Evolutionary conservation across 2,888 invertebrate species (phyloP).

Genomic region (Nymphalis urticae): DNA sequence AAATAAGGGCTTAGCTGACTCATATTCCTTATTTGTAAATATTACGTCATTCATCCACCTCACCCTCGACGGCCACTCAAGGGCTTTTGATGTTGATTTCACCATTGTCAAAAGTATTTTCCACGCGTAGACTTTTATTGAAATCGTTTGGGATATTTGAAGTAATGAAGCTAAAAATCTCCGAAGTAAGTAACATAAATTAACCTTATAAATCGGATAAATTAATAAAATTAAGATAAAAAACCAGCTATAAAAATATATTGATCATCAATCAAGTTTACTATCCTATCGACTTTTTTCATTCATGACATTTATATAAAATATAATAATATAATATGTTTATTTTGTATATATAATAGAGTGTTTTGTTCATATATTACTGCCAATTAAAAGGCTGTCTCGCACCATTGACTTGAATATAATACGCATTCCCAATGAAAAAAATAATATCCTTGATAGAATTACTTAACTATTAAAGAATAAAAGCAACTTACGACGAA

Average conservation of each 20-base stretch:
- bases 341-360: slow-evolving; percentile 46
- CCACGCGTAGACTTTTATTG: slow-evolving; percentile 8
- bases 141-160: background rate
- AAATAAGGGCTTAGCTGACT: background rate
- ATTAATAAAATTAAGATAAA: background rate
- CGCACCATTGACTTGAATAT: background rate
- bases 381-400: background rate
- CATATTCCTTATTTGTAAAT: background rate
- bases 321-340: slow-evolving; percentile 53
- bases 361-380: too few species aligned
- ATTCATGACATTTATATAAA: slow-evolving; percentile 32
- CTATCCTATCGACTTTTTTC: slow-evolving; percentile 3
- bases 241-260: slow-evolving; percentile 5
- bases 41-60: background rate
- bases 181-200: background rate
- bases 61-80: background rate
- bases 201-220: background rate
- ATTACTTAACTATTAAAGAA: background rate
- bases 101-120: slow-evolving; percentile 7
- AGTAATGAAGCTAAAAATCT: background rate
- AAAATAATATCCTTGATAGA: too few species aligned
- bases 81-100: slow-evolving; percentile 10
- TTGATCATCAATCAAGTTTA: background rate
- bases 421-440: background rate
- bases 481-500: background rate